Conservation (phyloP, 2,113 vertebrate genomes). For the Zosterops pallidus region DNA sequence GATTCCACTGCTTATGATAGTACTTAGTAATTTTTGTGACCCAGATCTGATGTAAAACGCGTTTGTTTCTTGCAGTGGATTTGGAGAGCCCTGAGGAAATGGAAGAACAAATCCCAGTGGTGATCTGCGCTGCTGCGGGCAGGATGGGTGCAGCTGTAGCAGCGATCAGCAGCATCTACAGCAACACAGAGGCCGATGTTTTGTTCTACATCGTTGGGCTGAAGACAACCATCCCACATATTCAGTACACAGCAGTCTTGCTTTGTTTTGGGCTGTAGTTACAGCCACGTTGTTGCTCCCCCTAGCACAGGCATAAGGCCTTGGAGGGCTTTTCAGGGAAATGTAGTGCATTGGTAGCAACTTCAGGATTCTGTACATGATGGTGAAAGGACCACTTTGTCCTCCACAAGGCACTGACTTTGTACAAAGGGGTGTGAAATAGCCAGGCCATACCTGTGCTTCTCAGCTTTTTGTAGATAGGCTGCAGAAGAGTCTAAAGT, state of each 20-base stretch:
- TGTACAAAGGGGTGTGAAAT: neutral
- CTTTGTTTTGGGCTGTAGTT: neutral
- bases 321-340: neutral
- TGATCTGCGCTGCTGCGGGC: constrained; percentile 88
- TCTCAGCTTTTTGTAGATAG: neutral
- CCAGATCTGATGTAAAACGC: neutral
- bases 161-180: constrained; percentile 90
- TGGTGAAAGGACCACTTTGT: neutral
- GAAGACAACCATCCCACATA: constrained; percentile 80
- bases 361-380: accelerated
- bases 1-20: neutral
- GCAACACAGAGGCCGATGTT: constrained; percentile 85
- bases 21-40: neutral
- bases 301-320: neutral
- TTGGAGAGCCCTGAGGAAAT: constrained; percentile 57
- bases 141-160: constrained; percentile 88
- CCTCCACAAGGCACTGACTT: neutral
- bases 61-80: constrained; percentile 59
- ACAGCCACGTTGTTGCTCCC: neutral
- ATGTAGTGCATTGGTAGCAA: no score
- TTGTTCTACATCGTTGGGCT: constrained; percentile 93
- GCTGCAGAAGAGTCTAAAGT: neutral
- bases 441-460: neutral
- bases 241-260: constrained; percentile 71
- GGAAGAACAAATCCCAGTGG: constrained; percentile 82